Conservation (phyloP, 2,113 vertebrate species). For the Pelvicachromis taeniatus region DNA sequence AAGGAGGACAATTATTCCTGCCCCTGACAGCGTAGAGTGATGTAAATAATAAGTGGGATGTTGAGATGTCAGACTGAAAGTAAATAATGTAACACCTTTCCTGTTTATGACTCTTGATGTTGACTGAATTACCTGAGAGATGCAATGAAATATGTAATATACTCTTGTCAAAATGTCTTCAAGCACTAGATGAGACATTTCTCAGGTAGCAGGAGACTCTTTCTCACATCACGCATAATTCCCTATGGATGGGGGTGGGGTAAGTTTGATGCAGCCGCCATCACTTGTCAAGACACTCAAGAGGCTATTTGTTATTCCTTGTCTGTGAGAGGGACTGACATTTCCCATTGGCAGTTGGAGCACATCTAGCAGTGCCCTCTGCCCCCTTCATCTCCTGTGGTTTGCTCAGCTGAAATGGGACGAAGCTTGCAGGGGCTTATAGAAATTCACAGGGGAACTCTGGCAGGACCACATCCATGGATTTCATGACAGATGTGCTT, state of each 20-base stretch:
- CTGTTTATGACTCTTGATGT: conserved; percentile 11
- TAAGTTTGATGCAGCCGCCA: conserved; percentile 11
- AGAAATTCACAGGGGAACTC: conserved; percentile 34
- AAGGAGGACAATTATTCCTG: neutral
- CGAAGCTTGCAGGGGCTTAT: conserved; percentile 19
- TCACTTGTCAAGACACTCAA: conserved; percentile 42
- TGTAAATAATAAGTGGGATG: conserved; percentile 4
- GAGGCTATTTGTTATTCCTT: conserved; percentile 60
- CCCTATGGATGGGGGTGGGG: conserved; percentile 1
- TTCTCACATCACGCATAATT: conserved; percentile 26
- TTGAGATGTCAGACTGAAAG: neutral
- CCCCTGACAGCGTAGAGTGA: neutral
- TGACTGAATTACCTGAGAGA: conserved; percentile 5
- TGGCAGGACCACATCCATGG: neutral
- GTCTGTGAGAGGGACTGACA: conserved; percentile 45
- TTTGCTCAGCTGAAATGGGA: conserved; percentile 60
- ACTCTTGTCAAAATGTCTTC: conserved; percentile 28
- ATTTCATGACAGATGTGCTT: conserved; percentile 26
- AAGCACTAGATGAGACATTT: conserved; percentile 26
- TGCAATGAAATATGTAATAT: conserved; percentile 40
- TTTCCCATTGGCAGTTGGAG: conserved; percentile 54
- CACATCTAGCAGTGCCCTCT: conserved; percentile 43
- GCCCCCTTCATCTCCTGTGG: conserved; percentile 48
- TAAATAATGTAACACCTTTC: conserved; percentile 18
- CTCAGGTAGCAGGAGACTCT: neutral